These are phyloP conservation scores for Marronus borbonicus DNA, from an alignment of 2,888 invertebrate species.

Conservation along the genomic window DNA sequence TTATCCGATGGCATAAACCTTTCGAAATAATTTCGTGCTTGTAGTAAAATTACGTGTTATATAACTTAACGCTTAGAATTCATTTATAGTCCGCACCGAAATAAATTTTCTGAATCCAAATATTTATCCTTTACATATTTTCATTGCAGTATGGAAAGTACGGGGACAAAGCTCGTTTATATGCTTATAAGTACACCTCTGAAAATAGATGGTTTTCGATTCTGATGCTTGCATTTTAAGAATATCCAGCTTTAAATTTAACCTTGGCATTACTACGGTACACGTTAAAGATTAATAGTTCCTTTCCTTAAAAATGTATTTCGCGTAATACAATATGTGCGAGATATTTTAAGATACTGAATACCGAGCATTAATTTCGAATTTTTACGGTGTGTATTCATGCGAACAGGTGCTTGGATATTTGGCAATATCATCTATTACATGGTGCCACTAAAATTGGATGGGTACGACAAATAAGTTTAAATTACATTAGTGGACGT, in stretches of 20 bases:
- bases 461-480: neutral
- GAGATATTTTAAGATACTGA: neutral
- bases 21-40: neutral
- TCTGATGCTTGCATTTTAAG: neutral
- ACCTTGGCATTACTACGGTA: slow-evolving; percentile 19
- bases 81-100: slow-evolving; percentile 12
- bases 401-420: neutral
- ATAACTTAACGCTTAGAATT: slow-evolving; percentile 25
- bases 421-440: neutral
- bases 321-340: neutral
- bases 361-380: too few species aligned
- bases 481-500: too few species aligned
- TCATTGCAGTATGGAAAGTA: neutral
- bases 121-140: slow-evolving; percentile 29
- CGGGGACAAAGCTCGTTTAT: slow-evolving; percentile 4
- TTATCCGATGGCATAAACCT: neutral
- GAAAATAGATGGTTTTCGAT: slow-evolving; percentile 35
- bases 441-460: neutral
- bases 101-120: slow-evolving; percentile 30
- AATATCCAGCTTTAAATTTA: slow-evolving; percentile 37
- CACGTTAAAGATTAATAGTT: slow-evolving; percentile 6
- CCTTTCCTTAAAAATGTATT: neutral
- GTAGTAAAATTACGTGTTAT: slow-evolving; percentile 14
- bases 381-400: neutral
- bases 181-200: slow-evolving; percentile 1